phyloP scores from a whole-genome alignment of 1,140 invertebrate genomes.

The Drosophila orena region DNA sequence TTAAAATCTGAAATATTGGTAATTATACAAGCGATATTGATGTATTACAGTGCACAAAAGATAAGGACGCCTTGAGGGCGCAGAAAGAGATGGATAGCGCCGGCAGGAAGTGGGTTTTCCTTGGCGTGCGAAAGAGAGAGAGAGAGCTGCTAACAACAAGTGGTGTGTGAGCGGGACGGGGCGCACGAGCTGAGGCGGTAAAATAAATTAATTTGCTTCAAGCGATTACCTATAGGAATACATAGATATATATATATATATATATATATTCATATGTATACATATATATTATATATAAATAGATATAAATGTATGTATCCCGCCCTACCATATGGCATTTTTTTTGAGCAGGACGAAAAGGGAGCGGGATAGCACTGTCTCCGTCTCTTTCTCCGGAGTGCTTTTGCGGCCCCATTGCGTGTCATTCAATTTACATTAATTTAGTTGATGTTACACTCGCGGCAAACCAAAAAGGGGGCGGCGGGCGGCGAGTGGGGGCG shows the following conservation, averaged over 20 bases:
- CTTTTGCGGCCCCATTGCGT: conserved; percentile 69
- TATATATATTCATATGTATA: neutral
- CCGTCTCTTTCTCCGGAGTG: conserved; percentile 17
- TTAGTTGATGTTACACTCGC: conserved; percentile 69
- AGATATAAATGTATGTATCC: neutral
- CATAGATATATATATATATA: conserved; percentile 5
- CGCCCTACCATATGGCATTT: conserved; percentile 7
- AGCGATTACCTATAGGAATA: conserved; percentile 2
- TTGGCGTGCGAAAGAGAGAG: neutral
- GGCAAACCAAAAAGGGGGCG: conserved; percentile 24
- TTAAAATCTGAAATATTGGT: no score
- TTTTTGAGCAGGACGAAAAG: conserved; percentile 25
- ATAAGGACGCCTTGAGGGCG: neutral
- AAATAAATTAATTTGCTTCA: conserved; percentile 68
- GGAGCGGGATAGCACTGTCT: neutral
- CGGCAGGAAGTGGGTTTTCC: conserved; percentile 47
- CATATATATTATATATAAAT: conserved; percentile 7
- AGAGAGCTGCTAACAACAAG: neutral
- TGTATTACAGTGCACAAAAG: neutral
- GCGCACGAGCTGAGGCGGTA: conserved; percentile 6
- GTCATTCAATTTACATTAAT: conserved; percentile 80
- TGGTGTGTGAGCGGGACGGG: neutral
- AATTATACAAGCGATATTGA: neutral
- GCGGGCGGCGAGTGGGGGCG: conserved; percentile 10
- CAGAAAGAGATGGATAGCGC: neutral